Conservation (phyloP, 2,113 vertebrate genomes). For the Cephalopholis sonnerati region DNA sequence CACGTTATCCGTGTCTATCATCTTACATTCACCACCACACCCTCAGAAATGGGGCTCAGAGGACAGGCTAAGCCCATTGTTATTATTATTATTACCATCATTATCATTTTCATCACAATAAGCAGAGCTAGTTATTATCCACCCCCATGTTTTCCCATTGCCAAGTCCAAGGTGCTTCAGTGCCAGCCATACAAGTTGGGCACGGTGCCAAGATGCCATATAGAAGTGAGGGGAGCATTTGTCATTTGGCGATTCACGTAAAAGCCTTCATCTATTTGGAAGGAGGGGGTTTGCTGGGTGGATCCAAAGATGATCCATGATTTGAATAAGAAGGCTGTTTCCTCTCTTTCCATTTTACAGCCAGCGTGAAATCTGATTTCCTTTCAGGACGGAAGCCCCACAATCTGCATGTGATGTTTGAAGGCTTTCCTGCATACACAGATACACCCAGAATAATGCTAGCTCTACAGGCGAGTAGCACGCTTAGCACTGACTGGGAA, state of each 20-base stretch:
- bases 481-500: constrained; percentile 32
- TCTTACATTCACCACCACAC: constrained; percentile 47
- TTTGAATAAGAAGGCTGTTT: constrained; percentile 69
- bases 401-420: constrained; percentile 52
- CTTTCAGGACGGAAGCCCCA: constrained; percentile 44
- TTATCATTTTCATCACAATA: constrained; percentile 78
- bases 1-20: constrained; percentile 59
- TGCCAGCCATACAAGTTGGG: constrained; percentile 71
- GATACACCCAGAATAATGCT: constrained; percentile 44
- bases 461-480: constrained; percentile 15
- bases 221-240: constrained; percentile 62
- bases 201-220: constrained; percentile 70
- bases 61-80: constrained; percentile 66
- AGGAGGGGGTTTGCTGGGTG: constrained; percentile 36
- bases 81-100: constrained; percentile 78
- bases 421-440: constrained; percentile 36
- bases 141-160: constrained; percentile 62
- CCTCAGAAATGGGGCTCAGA: constrained; percentile 60
- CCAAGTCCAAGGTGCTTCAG: constrained; percentile 65
- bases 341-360: constrained; percentile 29
- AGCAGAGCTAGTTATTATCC: constrained; percentile 73
- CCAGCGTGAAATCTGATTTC: constrained; percentile 59
- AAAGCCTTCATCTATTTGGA: constrained; percentile 49
- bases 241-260: constrained; percentile 60
- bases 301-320: constrained; percentile 60